Conservation (phyloP, 2,888 invertebrate genomes). For the Thymelicus sylvestris region DNA sequence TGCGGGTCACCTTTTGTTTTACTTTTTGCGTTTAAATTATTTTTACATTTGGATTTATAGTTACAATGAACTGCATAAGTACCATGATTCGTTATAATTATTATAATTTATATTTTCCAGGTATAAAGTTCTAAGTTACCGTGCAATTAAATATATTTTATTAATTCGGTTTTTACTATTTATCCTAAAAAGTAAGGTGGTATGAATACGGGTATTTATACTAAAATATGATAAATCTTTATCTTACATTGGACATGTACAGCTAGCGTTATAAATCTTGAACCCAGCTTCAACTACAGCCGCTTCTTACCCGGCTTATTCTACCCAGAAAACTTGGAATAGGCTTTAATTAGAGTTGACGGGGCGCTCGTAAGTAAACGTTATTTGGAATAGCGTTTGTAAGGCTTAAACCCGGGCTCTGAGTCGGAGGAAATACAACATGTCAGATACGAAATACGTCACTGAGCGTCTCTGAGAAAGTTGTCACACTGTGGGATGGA, state of each 20-base stretch:
- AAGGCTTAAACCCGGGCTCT: conserved; percentile 55
- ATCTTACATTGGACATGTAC: too few species aligned
- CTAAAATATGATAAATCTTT: too few species aligned
- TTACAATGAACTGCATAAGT: not conserved
- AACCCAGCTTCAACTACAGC: not conserved
- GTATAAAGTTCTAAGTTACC: too few species aligned
- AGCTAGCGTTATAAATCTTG: not conserved
- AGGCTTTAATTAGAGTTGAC: conserved; percentile 29
- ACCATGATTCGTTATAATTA: too few species aligned
- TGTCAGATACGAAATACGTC: conserved; percentile 12
- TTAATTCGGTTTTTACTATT: too few species aligned
- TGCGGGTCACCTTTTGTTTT: conserved; percentile 35
- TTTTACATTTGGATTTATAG: conserved; percentile 13
- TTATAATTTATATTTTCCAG: too few species aligned
- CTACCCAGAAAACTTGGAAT: conserved; percentile 6
- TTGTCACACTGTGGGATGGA: not conserved
- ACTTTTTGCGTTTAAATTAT: conserved; percentile 21
- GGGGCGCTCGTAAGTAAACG: conserved; percentile 28
- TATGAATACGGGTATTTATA: too few species aligned
- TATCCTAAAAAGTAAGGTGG: too few species aligned
- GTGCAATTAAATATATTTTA: too few species aligned
- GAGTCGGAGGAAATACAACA: conserved; percentile 12
- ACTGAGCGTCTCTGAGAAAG: not conserved
- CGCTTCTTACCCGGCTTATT: not conserved
- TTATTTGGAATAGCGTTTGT: conserved; percentile 61